Evolutionary conservation across 2,113 vertebrate genomes (phyloP), one percentile per base, ranked within the genome.

Genomic region (Onychorhynchus coronatus): DNA sequence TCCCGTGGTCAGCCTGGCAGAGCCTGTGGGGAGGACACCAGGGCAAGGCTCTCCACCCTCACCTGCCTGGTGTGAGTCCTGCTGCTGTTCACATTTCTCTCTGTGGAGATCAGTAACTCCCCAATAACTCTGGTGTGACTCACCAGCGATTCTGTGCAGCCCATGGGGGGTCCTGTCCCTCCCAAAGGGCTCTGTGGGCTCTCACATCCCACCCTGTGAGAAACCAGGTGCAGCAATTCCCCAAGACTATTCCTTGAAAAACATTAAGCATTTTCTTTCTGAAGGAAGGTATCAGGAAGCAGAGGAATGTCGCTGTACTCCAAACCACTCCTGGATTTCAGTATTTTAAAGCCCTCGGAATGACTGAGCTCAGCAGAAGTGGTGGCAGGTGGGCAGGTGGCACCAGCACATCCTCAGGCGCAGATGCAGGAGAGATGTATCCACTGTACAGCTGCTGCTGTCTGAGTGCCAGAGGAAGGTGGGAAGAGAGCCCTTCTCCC

Each of bases 241-340:
- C 73, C 75, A 16, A 1, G 42, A 11, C 9, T 21, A 8, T 5
- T 49, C 81, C 74, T 11, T 9, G 65, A 3, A 31, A 86, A 19
- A 68, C 3, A 1, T 0, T 14, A 50, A 56, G 35, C 15, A 2
- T 24, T 70, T 72, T 17, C 62, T 1, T 14, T 18, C 41, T 1
- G 3, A 14, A 23, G 50, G 62, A 17, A 41, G 47, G 65, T 10
- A 41, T 22, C 35, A 55, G 53, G 17, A 20, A 33, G 88, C 46
- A 50, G 18, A 65, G 47, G 44, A 72, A 35, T 5, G 12, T 2
- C 0, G 5, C 78, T 37, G 33, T 0, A 30, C 49, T 23, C 84
- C 73, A 42, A 11, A 21, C 9, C 53, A 6, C 39, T 19, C 37
- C 44, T 62, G 61, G 8, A 24, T 22, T 37, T 35, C 0, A 24